These are phyloP conservation scores for Leucoptera coffeella DNA, from an alignment of 2,888 invertebrate species.

Conservation along the genomic window DNA sequence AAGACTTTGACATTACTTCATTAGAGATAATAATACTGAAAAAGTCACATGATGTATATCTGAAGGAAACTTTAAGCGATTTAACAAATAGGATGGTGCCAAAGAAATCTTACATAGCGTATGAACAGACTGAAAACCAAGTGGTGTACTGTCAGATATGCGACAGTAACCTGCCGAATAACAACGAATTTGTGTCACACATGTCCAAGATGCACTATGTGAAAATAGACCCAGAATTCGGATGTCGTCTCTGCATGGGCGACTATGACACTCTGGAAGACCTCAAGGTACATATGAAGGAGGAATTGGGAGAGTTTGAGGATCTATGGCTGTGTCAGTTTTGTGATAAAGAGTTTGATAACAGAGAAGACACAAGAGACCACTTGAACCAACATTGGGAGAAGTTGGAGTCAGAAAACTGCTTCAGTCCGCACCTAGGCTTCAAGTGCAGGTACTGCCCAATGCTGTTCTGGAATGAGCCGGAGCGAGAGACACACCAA, in stretches of 20 bases:
- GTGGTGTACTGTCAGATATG: constrained; percentile 25
- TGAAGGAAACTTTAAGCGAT: constrained; percentile 15
- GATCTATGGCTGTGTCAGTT: constrained; percentile 46
- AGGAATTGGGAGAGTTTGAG: constrained; percentile 31
- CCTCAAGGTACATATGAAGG: constrained; percentile 18
- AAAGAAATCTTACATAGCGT: constrained; percentile 19
- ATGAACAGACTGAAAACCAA: constrained; percentile 15
- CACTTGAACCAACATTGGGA: constrained; percentile 31
- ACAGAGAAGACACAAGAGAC: constrained; percentile 19
- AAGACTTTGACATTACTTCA: constrained; percentile 39
- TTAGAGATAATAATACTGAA: constrained; percentile 35
- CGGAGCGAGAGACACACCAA: constrained; percentile 37
- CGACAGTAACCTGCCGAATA: constrained; percentile 14
- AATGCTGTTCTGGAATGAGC: constrained; percentile 43
- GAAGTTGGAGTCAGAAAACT: constrained; percentile 22
- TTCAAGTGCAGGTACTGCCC: constrained; percentile 44
- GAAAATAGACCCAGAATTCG: constrained; percentile 21
- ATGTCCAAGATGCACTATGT: constrained; percentile 31
- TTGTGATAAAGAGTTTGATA: constrained; percentile 41
- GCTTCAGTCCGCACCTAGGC: constrained; percentile 41
- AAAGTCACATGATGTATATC: constrained; percentile 32
- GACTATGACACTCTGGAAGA: constrained; percentile 26
- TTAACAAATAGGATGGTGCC: constrained; percentile 21
- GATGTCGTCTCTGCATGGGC: constrained; percentile 31
- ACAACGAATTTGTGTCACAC: constrained; percentile 17